Evolutionary conservation across 2,113 vertebrate species (phyloP).

Genomic region (Andinoacara biseriatus): DNA sequence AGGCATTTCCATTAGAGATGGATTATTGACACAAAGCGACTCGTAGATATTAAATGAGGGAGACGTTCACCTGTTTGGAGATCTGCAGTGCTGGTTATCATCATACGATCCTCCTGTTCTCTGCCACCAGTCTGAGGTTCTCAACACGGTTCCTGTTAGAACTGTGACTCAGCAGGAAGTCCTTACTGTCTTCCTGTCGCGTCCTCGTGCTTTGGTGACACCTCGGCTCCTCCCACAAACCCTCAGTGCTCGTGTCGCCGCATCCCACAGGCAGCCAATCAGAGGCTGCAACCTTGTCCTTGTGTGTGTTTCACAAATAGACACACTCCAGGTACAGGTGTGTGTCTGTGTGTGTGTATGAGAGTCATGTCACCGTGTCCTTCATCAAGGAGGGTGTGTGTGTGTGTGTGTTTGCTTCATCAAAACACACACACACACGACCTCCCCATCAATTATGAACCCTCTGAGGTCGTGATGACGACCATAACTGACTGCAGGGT

Average conservation of each 20-base stretch:
- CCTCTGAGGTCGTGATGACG: no score
- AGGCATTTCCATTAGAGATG: no score
- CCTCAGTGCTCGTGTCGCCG: background rate
- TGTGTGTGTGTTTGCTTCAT: background rate
- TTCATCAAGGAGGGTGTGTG: conserved; percentile 15
- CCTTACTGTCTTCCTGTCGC: background rate
- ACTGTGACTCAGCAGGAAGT: background rate
- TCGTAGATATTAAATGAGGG: no score
- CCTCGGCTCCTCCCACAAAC: conserved; percentile 4
- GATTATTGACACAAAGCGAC: no score
- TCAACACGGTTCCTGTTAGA: background rate
- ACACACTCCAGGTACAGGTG: conserved; percentile 1
- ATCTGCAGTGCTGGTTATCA: background rate
- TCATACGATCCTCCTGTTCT: background rate
- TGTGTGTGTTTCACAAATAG: conserved; percentile 8
- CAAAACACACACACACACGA: background rate
- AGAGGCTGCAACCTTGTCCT: conserved; percentile 32
- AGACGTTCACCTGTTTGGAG: background rate
- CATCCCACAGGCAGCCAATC: conserved; percentile 16
- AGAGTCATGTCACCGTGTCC: conserved; percentile 16
- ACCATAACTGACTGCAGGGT: background rate
- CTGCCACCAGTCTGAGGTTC: no score
- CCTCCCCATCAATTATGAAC: background rate
- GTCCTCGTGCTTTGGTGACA: background rate
- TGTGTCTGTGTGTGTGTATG: background rate